Percentiles rank a stretch among this genome's conserved stretches.
Evolutionary conservation across 2,797 vertebrate species (phyloP).

Genomic region (Dendrocincla fuliginosa): DNA sequence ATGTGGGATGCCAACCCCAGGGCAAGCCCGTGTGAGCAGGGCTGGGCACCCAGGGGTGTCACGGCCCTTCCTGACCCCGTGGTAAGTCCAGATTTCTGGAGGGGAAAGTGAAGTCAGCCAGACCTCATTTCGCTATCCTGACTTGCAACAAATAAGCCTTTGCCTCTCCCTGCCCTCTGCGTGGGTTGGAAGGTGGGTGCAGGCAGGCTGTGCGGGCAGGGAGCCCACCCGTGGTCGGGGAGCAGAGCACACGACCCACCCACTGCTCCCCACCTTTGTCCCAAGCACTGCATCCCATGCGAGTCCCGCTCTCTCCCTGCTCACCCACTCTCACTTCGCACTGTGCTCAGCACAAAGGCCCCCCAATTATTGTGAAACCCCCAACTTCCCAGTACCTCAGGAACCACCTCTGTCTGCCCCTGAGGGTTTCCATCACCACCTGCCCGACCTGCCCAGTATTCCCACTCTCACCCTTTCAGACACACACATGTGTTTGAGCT

Average conservation of each 20-base stretch:
- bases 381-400: background rate
- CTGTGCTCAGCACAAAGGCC: rapidly evolving
- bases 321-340: background rate
- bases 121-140: rapidly evolving
- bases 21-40: rapidly evolving
- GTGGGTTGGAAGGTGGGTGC: background rate
- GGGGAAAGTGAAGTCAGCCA: background rate
- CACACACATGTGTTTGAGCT: rapidly evolving
- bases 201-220: background rate
- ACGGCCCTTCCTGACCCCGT: background rate
- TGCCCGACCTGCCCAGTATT: rapidly evolving
- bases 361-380: rapidly evolving
- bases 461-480: background rate
- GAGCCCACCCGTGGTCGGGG: rapidly evolving
- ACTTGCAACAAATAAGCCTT: rapidly evolving
- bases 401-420: background rate
- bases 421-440: background rate
- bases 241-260: rapidly evolving
- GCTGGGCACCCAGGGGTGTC: background rate
- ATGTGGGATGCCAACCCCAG: rapidly evolving
- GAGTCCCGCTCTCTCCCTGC: rapidly evolving
- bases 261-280: background rate
- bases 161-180: background rate
- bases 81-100: background rate
- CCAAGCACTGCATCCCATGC: rapidly evolving